A percentile compares a stretch with the other conserved stretches of the same genome.
Conservation (phyloP, 2,888 invertebrate genomes). For the Neoaliturus tenellus region DNA sequence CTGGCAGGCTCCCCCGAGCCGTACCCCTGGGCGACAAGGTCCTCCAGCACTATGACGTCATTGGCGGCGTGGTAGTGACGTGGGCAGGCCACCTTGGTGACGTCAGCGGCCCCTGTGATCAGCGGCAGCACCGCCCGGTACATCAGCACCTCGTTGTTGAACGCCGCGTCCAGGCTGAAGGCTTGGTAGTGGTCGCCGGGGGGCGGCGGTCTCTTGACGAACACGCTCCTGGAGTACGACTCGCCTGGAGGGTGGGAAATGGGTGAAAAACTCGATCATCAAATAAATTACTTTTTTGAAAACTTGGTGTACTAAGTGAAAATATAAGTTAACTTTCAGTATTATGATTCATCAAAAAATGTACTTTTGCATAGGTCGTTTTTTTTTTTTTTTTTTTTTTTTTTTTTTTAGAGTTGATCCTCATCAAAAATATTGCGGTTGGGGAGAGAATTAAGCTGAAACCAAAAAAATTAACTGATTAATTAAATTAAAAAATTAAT, state of each 20-base stretch:
- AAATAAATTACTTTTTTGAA: no score
- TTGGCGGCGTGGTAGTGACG: neutral
- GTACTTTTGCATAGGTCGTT: no score
- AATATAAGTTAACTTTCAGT: no score
- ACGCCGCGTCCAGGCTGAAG: neutral
- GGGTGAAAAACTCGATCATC: no score
- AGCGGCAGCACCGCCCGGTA: conserved; percentile 22
- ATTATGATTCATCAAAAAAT: no score
- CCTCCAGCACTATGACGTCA: conserved; percentile 47
- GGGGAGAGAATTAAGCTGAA: no score
- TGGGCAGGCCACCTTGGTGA: conserved; percentile 24
- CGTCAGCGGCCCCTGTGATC: neutral
- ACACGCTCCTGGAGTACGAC: conserved; percentile 36
- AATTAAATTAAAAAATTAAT: no score
- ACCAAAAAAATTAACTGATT: no score
- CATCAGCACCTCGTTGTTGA: conserved; percentile 41
- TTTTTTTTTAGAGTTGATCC: no score
- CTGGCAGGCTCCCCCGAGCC: neutral
- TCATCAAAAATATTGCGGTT: no score
- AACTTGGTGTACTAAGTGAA: no score
- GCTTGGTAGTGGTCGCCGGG: neutral
- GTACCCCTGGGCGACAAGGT: conserved; percentile 37
- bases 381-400: no score
- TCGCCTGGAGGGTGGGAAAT: neutral
- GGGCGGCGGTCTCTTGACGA: neutral